These are phyloP conservation scores for Aspidoscelis tigris DNA, from an alignment of 2,113 vertebrate genomes.

Conservation along the genomic window DNA sequence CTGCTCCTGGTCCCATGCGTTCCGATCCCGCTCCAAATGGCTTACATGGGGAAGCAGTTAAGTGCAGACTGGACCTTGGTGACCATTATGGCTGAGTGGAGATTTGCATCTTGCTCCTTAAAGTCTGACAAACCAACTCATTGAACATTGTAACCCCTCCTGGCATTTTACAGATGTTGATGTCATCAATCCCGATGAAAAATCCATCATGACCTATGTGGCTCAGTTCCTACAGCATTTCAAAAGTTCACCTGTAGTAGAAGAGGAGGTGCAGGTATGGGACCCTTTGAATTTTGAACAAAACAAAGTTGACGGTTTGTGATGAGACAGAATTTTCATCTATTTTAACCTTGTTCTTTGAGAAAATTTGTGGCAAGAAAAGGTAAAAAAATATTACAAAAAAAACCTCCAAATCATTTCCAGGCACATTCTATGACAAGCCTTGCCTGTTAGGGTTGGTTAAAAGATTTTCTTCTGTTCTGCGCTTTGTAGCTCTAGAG, in stretches of 20 bases:
- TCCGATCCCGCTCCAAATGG: too few species aligned
- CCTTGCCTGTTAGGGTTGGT: not conserved
- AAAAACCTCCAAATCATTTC: too few species aligned
- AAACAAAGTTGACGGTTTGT: not conserved
- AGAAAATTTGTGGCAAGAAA: not conserved
- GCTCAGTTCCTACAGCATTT: slow-evolving; percentile 95
- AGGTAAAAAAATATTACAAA: too few species aligned
- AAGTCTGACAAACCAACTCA: too few species aligned
- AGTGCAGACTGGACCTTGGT: too few species aligned
- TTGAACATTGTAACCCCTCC: slow-evolving; percentile 21
- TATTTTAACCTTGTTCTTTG: not conserved
- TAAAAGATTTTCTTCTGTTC: not conserved
- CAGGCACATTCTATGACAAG: not conserved
- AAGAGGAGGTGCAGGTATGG: slow-evolving; percentile 80
- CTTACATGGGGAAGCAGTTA: too few species aligned
- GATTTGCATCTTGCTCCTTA: too few species aligned
- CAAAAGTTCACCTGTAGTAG: slow-evolving; percentile 72
- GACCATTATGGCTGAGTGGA: too few species aligned
- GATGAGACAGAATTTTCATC: not conserved
- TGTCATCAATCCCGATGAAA: slow-evolving; percentile 90
- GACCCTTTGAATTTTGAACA: not conserved
- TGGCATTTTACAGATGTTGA: slow-evolving; percentile 86
- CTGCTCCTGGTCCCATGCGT: too few species aligned
- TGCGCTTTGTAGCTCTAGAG: not conserved
- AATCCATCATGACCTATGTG: slow-evolving; percentile 98